Evolutionary conservation across 2,113 vertebrate genomes (phyloP).

Genomic region (Silurus meridionalis): DNA sequence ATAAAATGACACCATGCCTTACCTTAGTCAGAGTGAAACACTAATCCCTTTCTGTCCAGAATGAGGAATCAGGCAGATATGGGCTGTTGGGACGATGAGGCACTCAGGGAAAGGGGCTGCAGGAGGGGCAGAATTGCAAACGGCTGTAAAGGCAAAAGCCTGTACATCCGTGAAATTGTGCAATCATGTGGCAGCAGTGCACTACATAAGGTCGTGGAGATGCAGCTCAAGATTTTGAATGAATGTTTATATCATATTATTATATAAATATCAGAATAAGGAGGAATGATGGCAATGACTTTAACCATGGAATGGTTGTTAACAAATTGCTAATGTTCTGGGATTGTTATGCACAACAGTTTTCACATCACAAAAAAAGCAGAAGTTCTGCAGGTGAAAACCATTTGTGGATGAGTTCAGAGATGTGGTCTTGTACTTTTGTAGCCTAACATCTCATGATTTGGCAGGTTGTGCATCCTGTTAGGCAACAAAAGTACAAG

Average conservation of each 20-base stretch:
- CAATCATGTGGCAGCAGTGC: background rate
- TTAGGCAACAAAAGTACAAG: background rate
- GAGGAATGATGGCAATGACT: background rate
- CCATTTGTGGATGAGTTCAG: background rate
- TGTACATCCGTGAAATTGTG: background rate
- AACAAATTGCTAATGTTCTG: background rate
- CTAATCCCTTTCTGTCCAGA: constrained; percentile 25
- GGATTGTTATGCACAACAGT: background rate
- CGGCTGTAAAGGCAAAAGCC: constrained; percentile 6
- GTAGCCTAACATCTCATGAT: too few species aligned
- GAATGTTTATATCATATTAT: background rate
- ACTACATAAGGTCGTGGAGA: background rate
- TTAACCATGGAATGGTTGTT: background rate
- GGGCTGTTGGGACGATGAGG: constrained; percentile 6
- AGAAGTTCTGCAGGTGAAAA: background rate
- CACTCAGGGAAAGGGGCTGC: constrained; percentile 5
- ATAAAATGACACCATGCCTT: constrained; percentile 51
- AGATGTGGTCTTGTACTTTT: too few species aligned
- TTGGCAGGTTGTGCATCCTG: too few species aligned
- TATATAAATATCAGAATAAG: background rate
- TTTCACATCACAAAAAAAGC: background rate
- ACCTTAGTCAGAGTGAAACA: constrained; percentile 57
- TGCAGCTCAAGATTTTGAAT: background rate
- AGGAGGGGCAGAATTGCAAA: constrained; percentile 48
- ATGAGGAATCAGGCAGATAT: constrained; percentile 39